Conservation (phyloP, 2,888 invertebrate genomes). For the Dicranocentrus wangi region DNA sequence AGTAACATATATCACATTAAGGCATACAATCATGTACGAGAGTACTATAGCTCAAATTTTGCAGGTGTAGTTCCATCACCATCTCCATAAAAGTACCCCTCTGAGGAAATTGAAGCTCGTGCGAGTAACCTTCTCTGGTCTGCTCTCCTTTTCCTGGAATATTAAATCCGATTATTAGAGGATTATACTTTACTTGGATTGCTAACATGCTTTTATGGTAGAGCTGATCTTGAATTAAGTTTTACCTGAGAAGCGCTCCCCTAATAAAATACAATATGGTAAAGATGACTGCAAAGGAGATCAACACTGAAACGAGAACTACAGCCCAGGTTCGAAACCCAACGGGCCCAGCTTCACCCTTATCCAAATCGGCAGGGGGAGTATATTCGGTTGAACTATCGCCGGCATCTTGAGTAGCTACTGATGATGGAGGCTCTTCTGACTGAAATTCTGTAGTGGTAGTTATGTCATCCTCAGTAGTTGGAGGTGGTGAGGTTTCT, state of each 20-base stretch:
- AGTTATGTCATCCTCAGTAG: not conserved
- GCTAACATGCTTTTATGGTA: not conserved
- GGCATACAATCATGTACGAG: no score
- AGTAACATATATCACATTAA: not conserved
- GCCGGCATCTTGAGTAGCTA: constrained; percentile 17
- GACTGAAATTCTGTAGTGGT: no score
- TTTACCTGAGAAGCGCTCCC: constrained; percentile 54
- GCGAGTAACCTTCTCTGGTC: constrained; percentile 58
- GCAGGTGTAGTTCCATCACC: constrained; percentile 24
- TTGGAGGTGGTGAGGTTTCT: not conserved
- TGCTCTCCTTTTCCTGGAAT: constrained; percentile 48
- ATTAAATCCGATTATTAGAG: not conserved
- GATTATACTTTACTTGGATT: not conserved
- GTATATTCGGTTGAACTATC: constrained; percentile 26
- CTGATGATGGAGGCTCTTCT: not conserved
- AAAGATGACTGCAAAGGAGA: constrained; percentile 58
- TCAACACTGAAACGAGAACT: constrained; percentile 45
- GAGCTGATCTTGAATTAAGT: not conserved
- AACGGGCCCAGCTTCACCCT: not conserved
- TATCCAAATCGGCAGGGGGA: not conserved
- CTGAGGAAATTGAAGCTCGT: constrained; percentile 55
- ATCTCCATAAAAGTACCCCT: constrained; percentile 67
- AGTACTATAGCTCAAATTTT: constrained; percentile 47
- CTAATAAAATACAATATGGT: constrained; percentile 59
- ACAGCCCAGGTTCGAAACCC: constrained; percentile 44